Percentiles rank a stretch among this genome's conserved stretches.
Evolutionary conservation across 2,113 vertebrate species (phyloP).

Genomic region (Hemicordylus capensis): DNA sequence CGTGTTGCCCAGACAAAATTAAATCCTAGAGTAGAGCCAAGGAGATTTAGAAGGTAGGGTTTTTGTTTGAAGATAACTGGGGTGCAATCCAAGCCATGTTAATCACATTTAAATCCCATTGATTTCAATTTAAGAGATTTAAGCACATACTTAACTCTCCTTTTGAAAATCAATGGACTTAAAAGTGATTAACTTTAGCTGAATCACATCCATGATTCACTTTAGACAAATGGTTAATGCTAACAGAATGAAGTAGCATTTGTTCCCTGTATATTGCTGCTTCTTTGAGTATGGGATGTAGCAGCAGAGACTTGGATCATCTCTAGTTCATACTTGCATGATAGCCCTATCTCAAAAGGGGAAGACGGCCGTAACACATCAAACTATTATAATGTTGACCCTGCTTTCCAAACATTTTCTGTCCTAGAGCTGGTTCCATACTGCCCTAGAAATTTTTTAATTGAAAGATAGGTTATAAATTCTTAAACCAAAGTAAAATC

Average conservation of each 20-base stretch:
- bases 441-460: no score
- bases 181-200: constrained; percentile 4
- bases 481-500: no score
- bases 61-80: not conserved
- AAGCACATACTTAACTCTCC: not conserved
- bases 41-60: constrained; percentile 5
- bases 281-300: not conserved
- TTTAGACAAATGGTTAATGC: not conserved
- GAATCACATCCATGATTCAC: not conserved
- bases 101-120: not conserved
- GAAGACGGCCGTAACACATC: not conserved
- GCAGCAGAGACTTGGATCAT: not conserved
- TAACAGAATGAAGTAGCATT: not conserved
- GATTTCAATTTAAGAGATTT: not conserved
- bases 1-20: not conserved
- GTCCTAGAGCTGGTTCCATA: no score
- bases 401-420: no score
- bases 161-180: not conserved
- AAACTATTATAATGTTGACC: not conserved
- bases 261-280: constrained; percentile 8
- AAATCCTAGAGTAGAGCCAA: not conserved
- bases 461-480: no score
- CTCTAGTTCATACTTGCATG: not conserved
- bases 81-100: not conserved
- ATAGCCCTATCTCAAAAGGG: no score